A percentile compares a stretch with the other conserved stretches of the same genome.
These are phyloP conservation scores for Onychomys torridus DNA, from an alignment of 2,797 vertebrate species.

Conservation along the genomic window DNA sequence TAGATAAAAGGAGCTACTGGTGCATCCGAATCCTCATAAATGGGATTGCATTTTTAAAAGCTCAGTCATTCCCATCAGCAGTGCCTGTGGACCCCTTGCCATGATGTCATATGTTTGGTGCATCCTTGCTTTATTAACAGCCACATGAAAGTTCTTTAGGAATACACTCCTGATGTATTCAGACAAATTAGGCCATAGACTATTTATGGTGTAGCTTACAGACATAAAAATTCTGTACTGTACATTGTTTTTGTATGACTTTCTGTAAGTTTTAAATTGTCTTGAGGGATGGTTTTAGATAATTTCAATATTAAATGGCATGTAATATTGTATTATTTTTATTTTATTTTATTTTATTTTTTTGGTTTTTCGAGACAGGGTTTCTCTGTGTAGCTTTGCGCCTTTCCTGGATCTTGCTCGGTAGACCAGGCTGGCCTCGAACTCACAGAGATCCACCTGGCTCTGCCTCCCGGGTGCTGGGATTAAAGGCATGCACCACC, in stretches of 20 bases:
- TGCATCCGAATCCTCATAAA: not conserved
- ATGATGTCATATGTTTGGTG: not conserved
- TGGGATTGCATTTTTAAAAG: not conserved
- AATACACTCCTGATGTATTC: not conserved
- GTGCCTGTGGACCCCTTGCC: not conserved
- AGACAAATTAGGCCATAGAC: not conserved
- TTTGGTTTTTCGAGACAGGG: too few species aligned
- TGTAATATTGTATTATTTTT: too few species aligned
- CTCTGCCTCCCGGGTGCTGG: too few species aligned
- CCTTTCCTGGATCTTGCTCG: too few species aligned
- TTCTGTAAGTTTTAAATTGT: not conserved
- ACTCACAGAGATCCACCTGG: too few species aligned
- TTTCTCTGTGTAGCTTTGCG: too few species aligned
- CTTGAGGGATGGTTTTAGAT: not conserved
- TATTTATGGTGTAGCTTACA: conserved; percentile 32
- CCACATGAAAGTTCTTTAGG: not conserved
- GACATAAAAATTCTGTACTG: not conserved
- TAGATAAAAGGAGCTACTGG: not conserved
- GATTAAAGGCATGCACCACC: too few species aligned
- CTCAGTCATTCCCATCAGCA: not conserved
- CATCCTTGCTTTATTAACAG: not conserved
- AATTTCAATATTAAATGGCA: not conserved
- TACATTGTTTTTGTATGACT: not conserved
- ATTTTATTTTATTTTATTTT: too few species aligned
- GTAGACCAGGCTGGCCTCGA: too few species aligned